Conservation (phyloP, 1,140 invertebrate genomes). For the Phymorhynchus buccinoides region DNA sequence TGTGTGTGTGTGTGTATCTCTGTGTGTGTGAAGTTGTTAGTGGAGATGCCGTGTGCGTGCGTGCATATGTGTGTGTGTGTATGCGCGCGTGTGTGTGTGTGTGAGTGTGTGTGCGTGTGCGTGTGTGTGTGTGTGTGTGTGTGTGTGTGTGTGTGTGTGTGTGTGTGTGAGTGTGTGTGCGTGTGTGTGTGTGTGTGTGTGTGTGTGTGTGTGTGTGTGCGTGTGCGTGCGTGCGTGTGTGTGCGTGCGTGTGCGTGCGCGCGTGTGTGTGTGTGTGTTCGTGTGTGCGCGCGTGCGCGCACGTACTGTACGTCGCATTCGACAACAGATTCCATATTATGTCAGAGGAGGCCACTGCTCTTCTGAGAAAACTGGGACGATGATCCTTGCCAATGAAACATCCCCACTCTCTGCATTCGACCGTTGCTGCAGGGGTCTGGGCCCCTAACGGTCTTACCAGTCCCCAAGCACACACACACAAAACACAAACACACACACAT, state of each 20-base stretch:
- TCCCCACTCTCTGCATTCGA: too few species aligned
- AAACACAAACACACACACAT: too few species aligned
- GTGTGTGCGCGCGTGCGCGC: too few species aligned
- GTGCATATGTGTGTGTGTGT: neutral
- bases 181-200: conserved; percentile 8
- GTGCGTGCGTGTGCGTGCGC: neutral
- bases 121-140: neutral
- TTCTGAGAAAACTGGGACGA: too few species aligned
- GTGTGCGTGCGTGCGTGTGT: neutral
- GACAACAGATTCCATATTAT: too few species aligned
- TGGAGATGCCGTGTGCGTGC: neutral
- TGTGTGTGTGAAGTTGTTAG: neutral
- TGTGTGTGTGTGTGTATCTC: neutral
- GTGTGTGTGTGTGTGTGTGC: neutral
- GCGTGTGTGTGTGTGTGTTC: too few species aligned
- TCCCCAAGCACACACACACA: too few species aligned
- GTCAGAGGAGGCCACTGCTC: too few species aligned
- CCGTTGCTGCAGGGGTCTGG: too few species aligned
- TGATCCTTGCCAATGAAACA: too few species aligned
- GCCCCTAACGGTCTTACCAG: too few species aligned
- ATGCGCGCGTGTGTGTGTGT: neutral
- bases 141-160: neutral
- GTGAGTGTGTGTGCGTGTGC: conserved; percentile 1
- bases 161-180: conserved; percentile 1
- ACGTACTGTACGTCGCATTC: too few species aligned